Conservation (phyloP, 2,113 vertebrate genomes). For the Daboia siamensis region DNA sequence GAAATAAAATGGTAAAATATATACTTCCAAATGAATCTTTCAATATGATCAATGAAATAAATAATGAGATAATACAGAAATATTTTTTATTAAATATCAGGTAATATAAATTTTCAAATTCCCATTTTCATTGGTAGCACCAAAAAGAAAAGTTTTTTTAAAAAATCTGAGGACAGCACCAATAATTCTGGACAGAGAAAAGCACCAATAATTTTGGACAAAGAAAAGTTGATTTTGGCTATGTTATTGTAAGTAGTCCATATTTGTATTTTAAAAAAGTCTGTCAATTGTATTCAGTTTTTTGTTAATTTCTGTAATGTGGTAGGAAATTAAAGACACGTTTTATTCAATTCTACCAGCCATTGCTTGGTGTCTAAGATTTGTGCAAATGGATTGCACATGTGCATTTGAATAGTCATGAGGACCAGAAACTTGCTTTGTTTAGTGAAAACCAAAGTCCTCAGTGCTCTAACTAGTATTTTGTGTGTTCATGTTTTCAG, state of each 20-base stretch:
- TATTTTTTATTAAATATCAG: constrained; percentile 58
- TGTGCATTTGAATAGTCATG: not conserved
- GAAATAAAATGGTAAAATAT: not conserved
- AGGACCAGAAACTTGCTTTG: not conserved
- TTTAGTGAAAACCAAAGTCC: not conserved
- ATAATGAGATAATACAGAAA: not conserved
- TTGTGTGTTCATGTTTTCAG: not conserved
- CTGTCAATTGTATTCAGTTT: not conserved
- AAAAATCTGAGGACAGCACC: constrained; percentile 28
- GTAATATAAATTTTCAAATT: constrained; percentile 64
- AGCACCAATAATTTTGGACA: not conserved
- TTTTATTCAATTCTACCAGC: not conserved
- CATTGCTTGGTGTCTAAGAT: not conserved
- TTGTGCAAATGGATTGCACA: not conserved
- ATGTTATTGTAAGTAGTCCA: not conserved
- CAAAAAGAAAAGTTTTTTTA: no score
- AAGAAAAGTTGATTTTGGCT: not conserved
- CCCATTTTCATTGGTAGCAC: constrained; percentile 1
- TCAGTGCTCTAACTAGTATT: not conserved
- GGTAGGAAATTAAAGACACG: not conserved
- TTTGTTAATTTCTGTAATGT: not conserved
- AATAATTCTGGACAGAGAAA: not conserved
- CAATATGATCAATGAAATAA: not conserved
- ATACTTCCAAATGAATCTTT: not conserved
- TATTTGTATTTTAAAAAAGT: not conserved